Conservation (phyloP, 37 sponge, comb jelly and placozoan genomes). For the Hormiphora californensis region DNA sequence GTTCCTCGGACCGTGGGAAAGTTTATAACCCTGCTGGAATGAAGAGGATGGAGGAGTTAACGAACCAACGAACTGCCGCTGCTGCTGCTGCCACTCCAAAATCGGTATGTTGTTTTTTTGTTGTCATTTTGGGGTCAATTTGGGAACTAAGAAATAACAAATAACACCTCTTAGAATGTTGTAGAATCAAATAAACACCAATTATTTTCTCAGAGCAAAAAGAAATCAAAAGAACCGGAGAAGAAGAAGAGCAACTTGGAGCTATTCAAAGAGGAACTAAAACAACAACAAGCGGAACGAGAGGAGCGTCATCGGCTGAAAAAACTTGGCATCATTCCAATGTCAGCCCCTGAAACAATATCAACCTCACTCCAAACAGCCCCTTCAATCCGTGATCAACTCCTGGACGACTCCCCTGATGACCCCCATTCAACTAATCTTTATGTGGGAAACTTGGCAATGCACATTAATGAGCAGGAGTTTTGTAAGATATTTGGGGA, state of each 20-base stretch:
- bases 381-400: neutral
- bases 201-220: slow-evolving; percentile 8
- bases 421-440: slow-evolving; percentile 94
- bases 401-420: slow-evolving; percentile 64
- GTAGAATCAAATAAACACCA: too few species aligned
- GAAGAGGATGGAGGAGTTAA: slow-evolving; percentile 16
- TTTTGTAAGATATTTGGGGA: slow-evolving; percentile 94
- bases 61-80: neutral
- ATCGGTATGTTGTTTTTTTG: slow-evolving; percentile 25
- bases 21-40: slow-evolving; percentile 39
- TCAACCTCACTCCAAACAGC: slow-evolving; percentile 35
- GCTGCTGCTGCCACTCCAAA: neutral
- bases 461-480: slow-evolving; percentile 93
- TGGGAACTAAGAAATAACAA: too few species aligned
- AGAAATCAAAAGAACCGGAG: slow-evolving; percentile 79
- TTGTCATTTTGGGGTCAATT: too few species aligned
- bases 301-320: slow-evolving; percentile 63
- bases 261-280: slow-evolving; percentile 91
- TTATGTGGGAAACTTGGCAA: slow-evolving; percentile 77
- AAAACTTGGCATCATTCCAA: slow-evolving; percentile 53
- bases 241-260: slow-evolving; percentile 93
- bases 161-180: too few species aligned
- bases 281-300: slow-evolving; percentile 72
- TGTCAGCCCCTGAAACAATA: slow-evolving; percentile 55
- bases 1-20: neutral